A percentile compares a stretch with the other conserved stretches of the same genome.
These are phyloP conservation scores for Cyprinodon tularosa DNA, from an alignment of 2,113 vertebrate species.

Conservation along the genomic window DNA sequence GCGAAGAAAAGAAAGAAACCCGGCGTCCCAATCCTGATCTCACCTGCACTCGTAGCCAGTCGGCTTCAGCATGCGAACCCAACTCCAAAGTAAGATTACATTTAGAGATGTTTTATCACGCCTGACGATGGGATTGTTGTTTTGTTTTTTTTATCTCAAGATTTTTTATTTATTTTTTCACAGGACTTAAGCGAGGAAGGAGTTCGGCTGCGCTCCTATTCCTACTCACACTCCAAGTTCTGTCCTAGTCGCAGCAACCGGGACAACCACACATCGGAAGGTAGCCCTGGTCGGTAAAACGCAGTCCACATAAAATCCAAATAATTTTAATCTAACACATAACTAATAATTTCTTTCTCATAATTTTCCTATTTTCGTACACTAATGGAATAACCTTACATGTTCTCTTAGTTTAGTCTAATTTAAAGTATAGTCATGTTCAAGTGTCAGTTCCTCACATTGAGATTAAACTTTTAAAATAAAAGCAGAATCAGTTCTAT, in stretches of 20 bases:
- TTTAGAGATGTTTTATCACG: not conserved
- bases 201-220: slow-evolving; percentile 92
- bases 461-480: no score
- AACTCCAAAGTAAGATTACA: slow-evolving; percentile 79
- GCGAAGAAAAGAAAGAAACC: slow-evolving; percentile 73
- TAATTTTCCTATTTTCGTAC: slow-evolving; percentile 22
- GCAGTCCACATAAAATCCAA: not conserved
- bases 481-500: no score
- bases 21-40: slow-evolving; percentile 62
- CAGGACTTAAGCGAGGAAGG: slow-evolving; percentile 82
- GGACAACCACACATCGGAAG: slow-evolving; percentile 69
- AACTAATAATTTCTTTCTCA: slow-evolving; percentile 27
- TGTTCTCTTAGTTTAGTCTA: slow-evolving; percentile 2
- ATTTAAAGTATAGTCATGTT: slow-evolving; percentile 37
- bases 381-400: slow-evolving; percentile 14
- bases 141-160: not conserved
- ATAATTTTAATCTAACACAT: not conserved
- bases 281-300: slow-evolving; percentile 83
- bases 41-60: slow-evolving; percentile 75
- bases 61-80: slow-evolving; percentile 73
- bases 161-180: slow-evolving; percentile 7
- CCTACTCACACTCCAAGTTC: slow-evolving; percentile 91
- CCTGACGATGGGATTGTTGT: not conserved
- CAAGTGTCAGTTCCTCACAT: not conserved
- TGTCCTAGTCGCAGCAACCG: slow-evolving; percentile 72